A percentile compares a stretch with the other conserved stretches of the same genome.
Evolutionary conservation across 2,797 vertebrate genomes (phyloP).

Genomic region (Sebastes kiyomatsui): DNA sequence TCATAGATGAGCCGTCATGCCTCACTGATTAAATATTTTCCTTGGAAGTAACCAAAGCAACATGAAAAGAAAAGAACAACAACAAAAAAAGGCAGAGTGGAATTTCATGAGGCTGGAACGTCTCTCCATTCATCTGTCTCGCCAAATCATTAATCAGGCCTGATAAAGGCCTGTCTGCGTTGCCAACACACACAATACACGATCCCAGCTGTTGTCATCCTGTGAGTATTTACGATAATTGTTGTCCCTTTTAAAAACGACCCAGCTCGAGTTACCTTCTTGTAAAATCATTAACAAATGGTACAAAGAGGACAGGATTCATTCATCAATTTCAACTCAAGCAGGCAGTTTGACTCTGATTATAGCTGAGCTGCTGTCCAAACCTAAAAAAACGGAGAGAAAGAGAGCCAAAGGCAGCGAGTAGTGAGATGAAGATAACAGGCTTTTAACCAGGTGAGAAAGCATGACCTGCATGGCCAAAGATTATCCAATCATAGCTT

Average conservation of each 20-base stretch:
- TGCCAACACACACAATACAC: slow-evolving; percentile 44
- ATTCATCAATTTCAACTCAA: slow-evolving; percentile 14
- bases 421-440: background rate
- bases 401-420: background rate
- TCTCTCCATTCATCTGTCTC: slow-evolving; percentile 32
- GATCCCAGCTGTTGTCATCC: slow-evolving; percentile 39
- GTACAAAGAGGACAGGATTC: background rate
- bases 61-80: slow-evolving; percentile 35
- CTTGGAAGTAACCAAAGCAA: slow-evolving; percentile 49
- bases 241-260: background rate
- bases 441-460: slow-evolving; percentile 2
- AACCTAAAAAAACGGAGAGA: background rate
- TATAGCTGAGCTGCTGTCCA: background rate
- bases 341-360: slow-evolving; percentile 2
- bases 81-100: background rate
- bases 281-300: slow-evolving; percentile 18
- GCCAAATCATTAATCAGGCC: slow-evolving; percentile 63
- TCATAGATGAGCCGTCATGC: slow-evolving; percentile 3
- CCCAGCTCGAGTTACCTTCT: background rate
- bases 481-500: background rate
- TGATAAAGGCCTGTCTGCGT: slow-evolving; percentile 48
- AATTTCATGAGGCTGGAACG: slow-evolving; percentile 49
- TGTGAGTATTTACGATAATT: slow-evolving; percentile 38
- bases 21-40: slow-evolving; percentile 47
- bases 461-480: background rate